A percentile compares a stretch with the other conserved stretches of the same genome.
Evolutionary conservation across 2,113 vertebrate genomes (phyloP).

Genomic region (Silurus asotus): DNA sequence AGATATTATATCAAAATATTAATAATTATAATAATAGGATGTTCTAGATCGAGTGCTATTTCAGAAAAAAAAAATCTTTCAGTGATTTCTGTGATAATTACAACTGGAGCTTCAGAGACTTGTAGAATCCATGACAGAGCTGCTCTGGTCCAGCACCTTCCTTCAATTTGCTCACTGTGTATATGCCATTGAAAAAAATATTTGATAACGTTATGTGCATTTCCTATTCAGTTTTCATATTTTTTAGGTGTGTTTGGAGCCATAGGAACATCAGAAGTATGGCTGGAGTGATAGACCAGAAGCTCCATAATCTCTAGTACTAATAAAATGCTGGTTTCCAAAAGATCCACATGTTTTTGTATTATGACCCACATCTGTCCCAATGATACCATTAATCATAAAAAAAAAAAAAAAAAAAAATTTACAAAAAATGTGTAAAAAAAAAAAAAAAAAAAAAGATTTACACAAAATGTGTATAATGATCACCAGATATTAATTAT

Average conservation of each 20-base stretch:
- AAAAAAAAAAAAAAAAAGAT: not conserved
- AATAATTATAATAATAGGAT: not conserved
- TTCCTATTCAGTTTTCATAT: not conserved
- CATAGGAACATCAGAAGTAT: not conserved
- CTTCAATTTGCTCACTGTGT: not conserved
- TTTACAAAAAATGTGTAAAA: not conserved
- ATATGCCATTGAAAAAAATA: not conserved
- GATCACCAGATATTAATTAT: not conserved
- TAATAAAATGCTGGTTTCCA: not conserved
- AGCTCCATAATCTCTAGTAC: not conserved
- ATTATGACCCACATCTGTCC: not conserved
- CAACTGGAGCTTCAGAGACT: not conserved
- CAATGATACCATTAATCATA: not conserved
- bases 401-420: not conserved
- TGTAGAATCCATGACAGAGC: not conserved
- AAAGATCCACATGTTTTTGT: not conserved
- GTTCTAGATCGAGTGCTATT: not conserved
- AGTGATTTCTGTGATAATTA: too few species aligned
- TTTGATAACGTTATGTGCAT: not conserved
- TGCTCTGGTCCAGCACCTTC: not conserved
- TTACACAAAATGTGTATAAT: not conserved
- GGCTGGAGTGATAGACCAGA: not conserved
- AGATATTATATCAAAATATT: too few species aligned
- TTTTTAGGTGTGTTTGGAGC: slow-evolving; percentile 2
- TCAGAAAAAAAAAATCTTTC: not conserved